Conservation (phyloP, 2,888 invertebrate genomes). For the Heteromyza rotundicornis region DNA sequence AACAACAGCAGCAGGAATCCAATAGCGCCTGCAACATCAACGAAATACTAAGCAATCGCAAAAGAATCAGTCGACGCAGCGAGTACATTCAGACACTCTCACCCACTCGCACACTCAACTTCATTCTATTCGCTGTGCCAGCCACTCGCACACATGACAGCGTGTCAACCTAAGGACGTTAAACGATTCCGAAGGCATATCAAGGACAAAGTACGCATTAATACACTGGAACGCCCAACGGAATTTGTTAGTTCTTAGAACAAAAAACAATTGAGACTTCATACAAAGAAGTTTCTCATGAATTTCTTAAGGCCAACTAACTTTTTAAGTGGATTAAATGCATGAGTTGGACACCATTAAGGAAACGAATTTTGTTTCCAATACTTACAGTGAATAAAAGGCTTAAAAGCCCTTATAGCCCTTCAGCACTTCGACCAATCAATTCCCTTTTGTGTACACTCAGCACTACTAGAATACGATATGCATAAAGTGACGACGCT, state of each 20-base stretch:
- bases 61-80: background rate
- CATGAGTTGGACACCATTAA: too few species aligned
- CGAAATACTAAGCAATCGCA: background rate
- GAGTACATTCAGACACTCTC: background rate
- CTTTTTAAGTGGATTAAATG: too few species aligned
- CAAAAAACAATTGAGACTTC: too few species aligned
- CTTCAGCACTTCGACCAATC: too few species aligned
- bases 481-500: background rate
- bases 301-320: too few species aligned
- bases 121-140: background rate
- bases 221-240: conserved; percentile 32
- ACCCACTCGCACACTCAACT: background rate
- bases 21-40: background rate
- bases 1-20: background rate
- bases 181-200: conserved; percentile 52
- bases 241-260: too few species aligned
- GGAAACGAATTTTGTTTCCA: too few species aligned
- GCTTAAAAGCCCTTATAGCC: too few species aligned
- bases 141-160: background rate
- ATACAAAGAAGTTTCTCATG: too few species aligned
- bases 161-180: conserved; percentile 41
- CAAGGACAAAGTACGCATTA: conserved; percentile 56
- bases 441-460: too few species aligned
- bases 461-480: background rate
- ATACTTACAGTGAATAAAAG: too few species aligned